Evolutionary conservation across 53 echinoderm and acorn worm species (phyloP).

Genomic region (Henricia sp.): DNA sequence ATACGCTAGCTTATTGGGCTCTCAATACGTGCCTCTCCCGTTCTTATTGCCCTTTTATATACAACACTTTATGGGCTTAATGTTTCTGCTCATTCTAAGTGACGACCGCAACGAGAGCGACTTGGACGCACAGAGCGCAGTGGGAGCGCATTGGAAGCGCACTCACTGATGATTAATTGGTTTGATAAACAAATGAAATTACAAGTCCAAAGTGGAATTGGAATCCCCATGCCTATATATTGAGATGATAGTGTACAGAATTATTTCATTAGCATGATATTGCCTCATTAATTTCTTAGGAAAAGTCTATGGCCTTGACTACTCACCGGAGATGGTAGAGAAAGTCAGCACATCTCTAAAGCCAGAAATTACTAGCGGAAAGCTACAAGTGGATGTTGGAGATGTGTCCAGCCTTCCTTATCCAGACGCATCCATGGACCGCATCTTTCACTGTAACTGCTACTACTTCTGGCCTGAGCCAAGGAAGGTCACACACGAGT

Average conservation of each 20-base stretch:
- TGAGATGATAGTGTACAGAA: too few relatives aligned
- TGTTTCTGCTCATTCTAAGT: too few relatives aligned
- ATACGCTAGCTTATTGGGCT: too few relatives aligned
- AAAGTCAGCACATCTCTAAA: conserved; percentile 55
- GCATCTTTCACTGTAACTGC: conserved; percentile 89
- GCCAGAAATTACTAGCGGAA: conserved; percentile 67
- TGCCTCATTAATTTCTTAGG: conserved; percentile 21
- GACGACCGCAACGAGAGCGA: too few relatives aligned
- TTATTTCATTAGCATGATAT: not conserved
- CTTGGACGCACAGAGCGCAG: too few relatives aligned
- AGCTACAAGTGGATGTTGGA: conserved; percentile 68
- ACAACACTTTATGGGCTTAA: too few relatives aligned
- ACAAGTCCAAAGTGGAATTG: too few relatives aligned
- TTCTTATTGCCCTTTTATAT: too few relatives aligned
- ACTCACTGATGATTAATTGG: not conserved
- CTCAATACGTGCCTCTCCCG: too few relatives aligned
- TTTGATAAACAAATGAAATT: too few relatives aligned
- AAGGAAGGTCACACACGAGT: conserved; percentile 49
- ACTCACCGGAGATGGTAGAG: conserved; percentile 77
- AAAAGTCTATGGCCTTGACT: conserved; percentile 84
- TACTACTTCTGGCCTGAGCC: conserved; percentile 97
- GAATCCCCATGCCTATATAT: too few relatives aligned
- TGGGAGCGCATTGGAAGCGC: too few relatives aligned
- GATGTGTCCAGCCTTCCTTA: conserved; percentile 79
- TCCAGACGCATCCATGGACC: conserved; percentile 74